Evolutionary conservation across 2,113 vertebrate genomes (phyloP).

Genomic region (Bos indicus): DNA sequence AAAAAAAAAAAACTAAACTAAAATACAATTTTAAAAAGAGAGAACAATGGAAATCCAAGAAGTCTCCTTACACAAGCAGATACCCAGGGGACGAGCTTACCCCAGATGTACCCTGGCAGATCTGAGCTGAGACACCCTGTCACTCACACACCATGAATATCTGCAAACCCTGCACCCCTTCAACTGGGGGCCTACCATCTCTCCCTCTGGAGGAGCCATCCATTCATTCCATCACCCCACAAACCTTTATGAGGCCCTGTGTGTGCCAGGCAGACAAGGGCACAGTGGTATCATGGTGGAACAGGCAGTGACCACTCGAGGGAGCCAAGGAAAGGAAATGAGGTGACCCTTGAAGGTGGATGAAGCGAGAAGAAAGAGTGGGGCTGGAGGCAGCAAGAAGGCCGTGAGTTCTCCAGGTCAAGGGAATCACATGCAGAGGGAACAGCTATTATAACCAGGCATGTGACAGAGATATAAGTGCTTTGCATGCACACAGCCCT

Average conservation of each 20-base stretch:
- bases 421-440: not conserved
- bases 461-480: not conserved
- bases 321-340: not conserved
- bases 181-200: not conserved
- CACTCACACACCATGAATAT: not conserved
- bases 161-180: not conserved
- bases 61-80: not conserved
- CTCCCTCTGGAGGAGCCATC: not conserved
- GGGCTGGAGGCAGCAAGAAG: not conserved
- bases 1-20: not conserved
- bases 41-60: not conserved
- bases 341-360: not conserved
- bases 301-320: not conserved
- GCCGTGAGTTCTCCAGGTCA: not conserved
- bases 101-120: not conserved
- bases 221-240: not conserved
- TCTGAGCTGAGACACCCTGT: not conserved
- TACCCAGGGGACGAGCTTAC: accelerated
- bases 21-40: not conserved
- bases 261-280: not conserved
- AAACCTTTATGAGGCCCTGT: too few species aligned
- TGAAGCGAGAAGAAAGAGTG: not conserved
- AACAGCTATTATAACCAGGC: not conserved
- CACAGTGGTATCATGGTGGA: not conserved
- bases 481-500: not conserved